These are phyloP conservation scores for Cepaea hortensis DNA, from an alignment of 2,888 invertebrate species.

Conservation along the genomic window DNA sequence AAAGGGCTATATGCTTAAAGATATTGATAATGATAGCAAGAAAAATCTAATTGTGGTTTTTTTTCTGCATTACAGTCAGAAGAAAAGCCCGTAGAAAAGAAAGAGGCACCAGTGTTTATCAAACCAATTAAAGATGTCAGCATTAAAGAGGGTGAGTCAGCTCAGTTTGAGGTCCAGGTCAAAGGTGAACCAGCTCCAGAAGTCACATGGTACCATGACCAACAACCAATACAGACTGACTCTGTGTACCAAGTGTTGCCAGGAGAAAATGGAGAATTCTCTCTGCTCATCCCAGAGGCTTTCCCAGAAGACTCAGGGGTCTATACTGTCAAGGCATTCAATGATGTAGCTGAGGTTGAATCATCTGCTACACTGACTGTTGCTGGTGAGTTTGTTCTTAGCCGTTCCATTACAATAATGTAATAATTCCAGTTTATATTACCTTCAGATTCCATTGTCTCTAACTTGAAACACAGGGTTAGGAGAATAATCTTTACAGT, in stretches of 20 bases:
- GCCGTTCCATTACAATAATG: too few species aligned
- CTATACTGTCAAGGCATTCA: slow-evolving; percentile 86
- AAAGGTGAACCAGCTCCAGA: slow-evolving; percentile 75
- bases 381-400: slow-evolving; percentile 57
- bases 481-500: too few species aligned
- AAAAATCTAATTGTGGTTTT: too few species aligned
- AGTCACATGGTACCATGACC: slow-evolving; percentile 90
- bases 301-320: slow-evolving; percentile 85
- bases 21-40: too few species aligned
- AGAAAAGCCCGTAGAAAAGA: slow-evolving; percentile 39
- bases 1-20: too few species aligned
- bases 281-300: slow-evolving; percentile 82
- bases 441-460: too few species aligned
- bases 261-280: slow-evolving; percentile 68
- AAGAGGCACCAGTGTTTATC: slow-evolving; percentile 63
- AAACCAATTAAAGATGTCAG: slow-evolving; percentile 63
- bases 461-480: too few species aligned
- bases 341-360: slow-evolving; percentile 85
- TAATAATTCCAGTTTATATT: too few species aligned
- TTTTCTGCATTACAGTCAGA: slow-evolving; percentile 3
- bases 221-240: slow-evolving; percentile 79
- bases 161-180: slow-evolving; percentile 72
- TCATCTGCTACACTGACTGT: slow-evolving; percentile 87
- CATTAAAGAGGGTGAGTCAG: slow-evolving; percentile 70
- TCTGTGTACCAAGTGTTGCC: slow-evolving; percentile 81